Base-by-base conservation (phyloP, 2,797 vertebrate genomes). In the Adelosebastes latens region DNA sequence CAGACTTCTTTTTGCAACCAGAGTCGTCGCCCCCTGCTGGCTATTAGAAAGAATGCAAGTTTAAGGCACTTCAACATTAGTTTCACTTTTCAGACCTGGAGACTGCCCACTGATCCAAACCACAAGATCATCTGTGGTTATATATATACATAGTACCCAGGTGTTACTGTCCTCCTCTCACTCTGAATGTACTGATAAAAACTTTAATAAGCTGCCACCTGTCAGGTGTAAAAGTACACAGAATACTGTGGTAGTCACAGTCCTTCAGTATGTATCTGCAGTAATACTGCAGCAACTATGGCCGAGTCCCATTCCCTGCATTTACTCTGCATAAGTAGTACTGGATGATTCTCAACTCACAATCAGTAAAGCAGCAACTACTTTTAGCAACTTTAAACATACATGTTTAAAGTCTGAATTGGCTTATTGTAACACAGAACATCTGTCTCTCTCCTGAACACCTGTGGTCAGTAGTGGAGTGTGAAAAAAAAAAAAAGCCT, bases 391-490 rank as follows among this genome's bases (percentile, higher is more conserved):
- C 71, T 58, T 76, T 32, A 65, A 82, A 80, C 76, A 75, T 39
- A 53, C 77, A 77, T 63, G 63, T 52, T 52, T 52, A 77, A 79
- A 34, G 77, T 82, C 39, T 75, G 29, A 83, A 75, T 16, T 79
- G 68, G 52, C 31, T 46, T 61, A 52, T 61, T 69, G 59, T 76
- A 52, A 65, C 56, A 60, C 56, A 34, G 64, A 86, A 71, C 70
- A 67, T 87, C 60, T 86, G 80, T 77, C 72, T 84, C 61, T 67
- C 25, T 22, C 29, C 22, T 36, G 66, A 74, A 72, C 82, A 91
- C 85, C 85, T 92, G 81, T 89, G 83, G 79, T 39, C n/a, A 52
- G 72, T 27, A 53, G 59, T 20, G 55, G 67, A 71, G 81, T 63
- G 58, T 64, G 20, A 31, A 34, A 53, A 24, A 84, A 29, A 58